These are phyloP conservation scores for Amphipyra berbera DNA, from an alignment of 2,888 invertebrate species.

Conservation along the genomic window DNA sequence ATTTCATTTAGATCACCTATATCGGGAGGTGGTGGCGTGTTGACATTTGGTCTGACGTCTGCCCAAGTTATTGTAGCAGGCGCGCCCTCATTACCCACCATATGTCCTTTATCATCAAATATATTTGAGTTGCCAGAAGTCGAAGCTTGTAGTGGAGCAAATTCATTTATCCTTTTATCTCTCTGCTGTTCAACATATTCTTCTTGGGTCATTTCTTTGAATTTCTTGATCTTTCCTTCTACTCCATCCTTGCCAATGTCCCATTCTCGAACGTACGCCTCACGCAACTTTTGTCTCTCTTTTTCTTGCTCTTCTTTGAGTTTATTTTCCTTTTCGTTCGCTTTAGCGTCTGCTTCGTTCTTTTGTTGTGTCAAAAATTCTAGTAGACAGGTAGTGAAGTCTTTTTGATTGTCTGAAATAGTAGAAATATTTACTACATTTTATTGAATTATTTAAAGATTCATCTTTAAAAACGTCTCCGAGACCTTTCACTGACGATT, in stretches of 20 bases:
- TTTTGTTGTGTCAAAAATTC: conserved; percentile 86
- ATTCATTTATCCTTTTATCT: conserved; percentile 92
- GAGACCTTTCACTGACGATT: no score
- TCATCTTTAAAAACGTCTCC: no score
- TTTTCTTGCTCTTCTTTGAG: conserved; percentile 83
- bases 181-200: conserved; percentile 94
- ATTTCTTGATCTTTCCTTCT: conserved; percentile 81
- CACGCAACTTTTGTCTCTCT: conserved; percentile 86
- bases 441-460: background rate
- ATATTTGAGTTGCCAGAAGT: conserved; percentile 62
- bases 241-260: conserved; percentile 92
- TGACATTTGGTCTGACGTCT: conserved; percentile 74
- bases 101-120: conserved; percentile 78
- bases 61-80: conserved; percentile 74
- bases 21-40: conserved; percentile 71
- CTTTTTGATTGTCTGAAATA: conserved; percentile 79
- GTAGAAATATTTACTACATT: background rate
- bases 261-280: conserved; percentile 92
- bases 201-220: conserved; percentile 92
- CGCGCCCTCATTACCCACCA: conserved; percentile 52
- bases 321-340: conserved; percentile 80
- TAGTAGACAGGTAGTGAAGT: conserved; percentile 79
- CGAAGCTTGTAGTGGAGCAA: conserved; percentile 91
- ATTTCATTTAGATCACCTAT: conserved; percentile 63
- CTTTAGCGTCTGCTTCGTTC: conserved; percentile 83